Percentiles rank a stretch among this genome's conserved stretches.
Evolutionary conservation across 2,888 invertebrate genomes (phyloP).

Genomic region (Yponomeuta plumbellus): DNA sequence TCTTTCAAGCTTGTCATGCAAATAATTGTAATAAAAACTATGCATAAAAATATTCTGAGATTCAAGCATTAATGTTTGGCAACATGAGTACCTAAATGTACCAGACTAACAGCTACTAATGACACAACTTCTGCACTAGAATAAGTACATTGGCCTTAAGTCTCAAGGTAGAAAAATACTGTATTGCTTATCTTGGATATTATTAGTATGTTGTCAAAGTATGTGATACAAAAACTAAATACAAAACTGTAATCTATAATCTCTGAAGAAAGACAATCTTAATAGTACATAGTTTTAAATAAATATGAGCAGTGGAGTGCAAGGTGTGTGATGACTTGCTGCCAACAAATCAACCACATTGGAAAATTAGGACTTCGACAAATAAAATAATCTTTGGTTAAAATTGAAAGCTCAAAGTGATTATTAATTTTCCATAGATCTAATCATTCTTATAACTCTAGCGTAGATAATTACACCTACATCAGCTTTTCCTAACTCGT

Average conservation of each 20-base stretch:
- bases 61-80: constrained; percentile 63
- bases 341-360: background rate
- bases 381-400: constrained; percentile 45
- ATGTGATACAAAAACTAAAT: background rate
- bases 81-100: constrained; percentile 36
- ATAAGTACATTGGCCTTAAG: constrained; percentile 17
- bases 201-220: background rate
- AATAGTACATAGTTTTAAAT: background rate
- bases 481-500: background rate
- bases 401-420: constrained; percentile 1
- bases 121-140: constrained; percentile 19
- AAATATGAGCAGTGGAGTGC: background rate
- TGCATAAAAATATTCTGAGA: constrained; percentile 40
- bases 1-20: constrained; percentile 61
- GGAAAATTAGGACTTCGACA: constrained; percentile 36
- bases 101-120: constrained; percentile 22
- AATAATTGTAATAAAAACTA: constrained; percentile 41
- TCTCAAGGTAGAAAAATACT: constrained; percentile 11
- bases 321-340: background rate
- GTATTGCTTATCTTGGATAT: background rate
- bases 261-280: constrained; percentile 12
- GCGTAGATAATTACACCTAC: background rate
- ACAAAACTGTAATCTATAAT: background rate
- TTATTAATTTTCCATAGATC: too few relatives aligned
- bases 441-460: background rate